Base-by-base conservation (phyloP, 2,113 vertebrate species). In the Trichomycterus rosablanca region DNA sequence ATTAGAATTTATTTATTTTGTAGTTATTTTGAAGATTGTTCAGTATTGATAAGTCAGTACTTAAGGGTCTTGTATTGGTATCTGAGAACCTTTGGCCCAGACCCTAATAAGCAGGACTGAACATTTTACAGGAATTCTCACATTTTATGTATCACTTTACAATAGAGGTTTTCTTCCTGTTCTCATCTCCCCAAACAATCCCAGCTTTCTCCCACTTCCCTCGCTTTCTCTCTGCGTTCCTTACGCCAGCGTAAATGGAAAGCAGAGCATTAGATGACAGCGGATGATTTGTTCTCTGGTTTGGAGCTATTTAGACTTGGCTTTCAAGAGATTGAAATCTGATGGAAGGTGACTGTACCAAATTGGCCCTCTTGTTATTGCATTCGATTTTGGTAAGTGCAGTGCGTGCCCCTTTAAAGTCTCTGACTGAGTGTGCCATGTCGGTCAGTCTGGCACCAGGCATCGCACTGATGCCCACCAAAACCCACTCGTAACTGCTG, bases 231-330 rank as follows among this genome's bases (percentile, higher is more conserved):
- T 5, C 18, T 51, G 37, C 16, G 60, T 56, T 19, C 14, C 15
- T 40, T 34, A n/a, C 48, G 64, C 64, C 48, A 58, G 22, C 59
- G 53, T 67, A 63, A 67, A 67, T 67, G 59, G 70, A 67, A 67
- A 67, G 23, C 48, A 24, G 34, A 44, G 26, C 42, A 35, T 60
- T 59, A 43, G 48, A 64, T 64, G 58, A 68, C 65, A 59, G 65
- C 55, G 2, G 19, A 50, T 22, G 58, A 71, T 67, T 67, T 67
- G 69, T 67, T 49, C 35, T 54, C 46, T 39, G 22, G 24, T 57
- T 32, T 7, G 12, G 53, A 46, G 30, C 51, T 62, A 19, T 24
- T 54, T n/a, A 22, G 16, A 16, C 18, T 23, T 43, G 22, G 52
- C 23, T 54, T 51, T 16, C n/a, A 42, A 65, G 18, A 40, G 40